Base-by-base conservation (phyloP, 2,113 vertebrate species). In the Chiloscyllium plagiosum region DNA sequence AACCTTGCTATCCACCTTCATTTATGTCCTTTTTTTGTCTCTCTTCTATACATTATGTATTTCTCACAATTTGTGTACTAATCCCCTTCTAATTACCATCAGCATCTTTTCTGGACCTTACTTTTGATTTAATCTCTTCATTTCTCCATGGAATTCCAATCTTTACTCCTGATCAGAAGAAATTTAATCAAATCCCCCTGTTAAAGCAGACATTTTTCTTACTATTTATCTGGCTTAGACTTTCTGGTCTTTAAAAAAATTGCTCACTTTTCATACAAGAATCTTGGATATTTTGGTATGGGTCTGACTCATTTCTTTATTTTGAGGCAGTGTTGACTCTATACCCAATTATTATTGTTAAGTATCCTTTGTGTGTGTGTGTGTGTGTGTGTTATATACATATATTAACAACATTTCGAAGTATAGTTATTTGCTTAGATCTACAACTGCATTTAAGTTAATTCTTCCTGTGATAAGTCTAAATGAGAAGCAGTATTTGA, bases 401-500 rank as follows among this genome's bases (percentile, higher is more conserved):
- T 65, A 37, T 22, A 22, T 66, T 66, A 93, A n/a, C 5, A 93
- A 8, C 61, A 66, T 66, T 68, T 61, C 89, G 66, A 83, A 83
- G 37, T 33, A 37, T 37, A 65, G 56, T 65, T 65, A 37, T 65
- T 93, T 65, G 33, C 65, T 93, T 68, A 20, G 61, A n/a, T 10
- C 6, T 93, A 66, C 61, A 19, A 66, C n/a, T 66, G 61, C 89
- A 93, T 68, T 42, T n/a, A 93, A 37, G 89, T 66, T 93, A 37
- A 20, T 93, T 93, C 89, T 93, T 66, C 19, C 61, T 93, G 15
- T 24, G 61, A 68, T 93, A 93, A 93, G 89, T 13, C 69, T 52
- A 95, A 95, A 4, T 52, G 52, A 95, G 68, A n/a, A 52, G 26
- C 94, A 95, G 47, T 47, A 70, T 95, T 76, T 52, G 94, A 94